Base-by-base conservation (phyloP, 2,888 invertebrate genomes). In the Lasioglossum marginatum region DNA sequence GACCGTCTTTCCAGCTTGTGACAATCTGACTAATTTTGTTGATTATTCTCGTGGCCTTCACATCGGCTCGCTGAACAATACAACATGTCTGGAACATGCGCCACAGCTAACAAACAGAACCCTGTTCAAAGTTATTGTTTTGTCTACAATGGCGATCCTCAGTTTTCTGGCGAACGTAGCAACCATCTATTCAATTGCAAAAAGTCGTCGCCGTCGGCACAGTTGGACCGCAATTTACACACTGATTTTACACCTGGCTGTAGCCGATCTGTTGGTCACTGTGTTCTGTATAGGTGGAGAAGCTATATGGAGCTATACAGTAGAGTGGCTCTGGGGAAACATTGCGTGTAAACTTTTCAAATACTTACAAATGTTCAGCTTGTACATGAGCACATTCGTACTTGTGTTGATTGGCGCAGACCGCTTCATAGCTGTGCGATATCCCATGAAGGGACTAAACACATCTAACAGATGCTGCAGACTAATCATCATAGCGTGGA, bases 401-500 rank as follows among this genome's bases (percentile, higher is more conserved):
- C 96, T 98, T 40, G 98, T 98, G 52, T 96, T 98, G 72, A 98
- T 98, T 91, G 98, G 98, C 19, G 96, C 98, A 71, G 98, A 98
- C 93, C 96, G 98, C 80, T 98, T 98, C 96, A 96, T 97, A 74
- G 97, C 97, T 0, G 97, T 98, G 19, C 96, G 97, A 90, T 98
- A 97, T 94, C 98, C 98, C 0, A 97, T 98, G 97, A 97, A 97
- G 92, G 96, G 96, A 68, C 90, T 94, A 52, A 93, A 93, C 73
- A 97, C 97, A 82, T 96, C 97, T 0, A 96, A 97, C 77, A 96
- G 97, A 19, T 97, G 97, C 87, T 96, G 96, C 82, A 96, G 97
- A 77, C 96, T 97, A 81, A 96, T 98, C 43, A 96, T 96, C 1
- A 95, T 96, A 66, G 97, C 97, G n/a, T 98, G 98, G 97, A 95